These are phyloP conservation scores for Boloria euphrosyne DNA, from an alignment of 2,888 invertebrate genomes.

Conservation along the genomic window DNA sequence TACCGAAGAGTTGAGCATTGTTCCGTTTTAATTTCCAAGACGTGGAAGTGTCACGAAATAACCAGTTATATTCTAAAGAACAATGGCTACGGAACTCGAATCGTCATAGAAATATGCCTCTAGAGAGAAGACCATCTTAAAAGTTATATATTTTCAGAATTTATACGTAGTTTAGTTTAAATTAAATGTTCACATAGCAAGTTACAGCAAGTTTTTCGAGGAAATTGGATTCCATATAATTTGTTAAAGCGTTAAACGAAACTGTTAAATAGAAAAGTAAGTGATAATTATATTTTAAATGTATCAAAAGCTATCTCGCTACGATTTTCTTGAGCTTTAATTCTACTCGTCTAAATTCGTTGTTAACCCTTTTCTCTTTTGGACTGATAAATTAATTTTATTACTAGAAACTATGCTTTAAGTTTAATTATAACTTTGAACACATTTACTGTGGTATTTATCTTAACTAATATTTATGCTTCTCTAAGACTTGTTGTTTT, in stretches of 20 bases:
- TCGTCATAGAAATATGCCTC: conserved; percentile 19
- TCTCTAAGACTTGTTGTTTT: too few species aligned
- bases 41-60: conserved; percentile 34
- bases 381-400: background rate
- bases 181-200: conserved; percentile 45
- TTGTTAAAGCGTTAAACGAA: conserved; percentile 39
- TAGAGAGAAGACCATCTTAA: conserved; percentile 16
- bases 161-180: conserved; percentile 35
- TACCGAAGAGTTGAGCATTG: conserved; percentile 27
- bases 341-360: conserved; percentile 1
- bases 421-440: too few species aligned
- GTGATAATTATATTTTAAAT: conserved; percentile 31
- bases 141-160: conserved; percentile 31
- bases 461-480: too few species aligned
- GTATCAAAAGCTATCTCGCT: conserved; percentile 18
- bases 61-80: conserved; percentile 38
- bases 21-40: conserved; percentile 34
- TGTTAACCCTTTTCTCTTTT: background rate
- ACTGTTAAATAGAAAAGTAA: conserved; percentile 32
- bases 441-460: too few species aligned
- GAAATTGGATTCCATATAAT: conserved; percentile 39
- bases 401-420: background rate
- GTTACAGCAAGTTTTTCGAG: conserved; percentile 37
- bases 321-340: conserved; percentile 1
- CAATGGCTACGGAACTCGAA: conserved; percentile 35